These are phyloP conservation scores for Holacanthus passer DNA, from an alignment of 2,113 vertebrate genomes.

Conservation along the genomic window DNA sequence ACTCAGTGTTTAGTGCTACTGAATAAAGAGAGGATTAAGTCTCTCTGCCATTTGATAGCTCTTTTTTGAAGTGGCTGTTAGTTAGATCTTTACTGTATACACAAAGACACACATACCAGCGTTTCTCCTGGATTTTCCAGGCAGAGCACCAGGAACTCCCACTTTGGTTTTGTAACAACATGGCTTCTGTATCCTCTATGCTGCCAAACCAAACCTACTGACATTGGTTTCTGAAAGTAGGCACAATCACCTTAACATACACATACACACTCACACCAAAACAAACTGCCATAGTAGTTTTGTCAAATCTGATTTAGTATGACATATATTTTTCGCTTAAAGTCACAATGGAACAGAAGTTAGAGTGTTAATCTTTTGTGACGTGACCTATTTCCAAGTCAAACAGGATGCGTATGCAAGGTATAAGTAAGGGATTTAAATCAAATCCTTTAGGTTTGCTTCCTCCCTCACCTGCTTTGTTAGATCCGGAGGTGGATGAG, in stretches of 20 bases:
- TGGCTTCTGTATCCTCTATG: conserved; percentile 7
- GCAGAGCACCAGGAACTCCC: conserved; percentile 15
- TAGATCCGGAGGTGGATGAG: neutral
- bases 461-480: neutral
- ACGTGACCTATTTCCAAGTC: neutral
- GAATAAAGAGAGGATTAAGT: conserved; percentile 74
- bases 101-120: conserved; percentile 66
- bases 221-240: conserved; percentile 27
- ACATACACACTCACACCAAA: neutral
- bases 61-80: conserved; percentile 66
- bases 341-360: neutral
- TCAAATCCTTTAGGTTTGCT: neutral
- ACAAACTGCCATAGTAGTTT: neutral
- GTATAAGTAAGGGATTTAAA: too few species aligned
- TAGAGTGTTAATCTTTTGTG: neutral
- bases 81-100: conserved; percentile 58
- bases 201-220: conserved; percentile 28
- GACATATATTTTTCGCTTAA: neutral
- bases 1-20: conserved; percentile 57
- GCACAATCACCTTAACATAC: neutral
- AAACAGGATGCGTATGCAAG: neutral
- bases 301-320: too few species aligned
- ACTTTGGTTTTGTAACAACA: conserved; percentile 28
- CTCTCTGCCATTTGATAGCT: conserved; percentile 63
- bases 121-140: conserved; percentile 33